Evolutionary conservation across 2,113 vertebrate species (phyloP).

Genomic region (Triplophysa tibetana): DNA sequence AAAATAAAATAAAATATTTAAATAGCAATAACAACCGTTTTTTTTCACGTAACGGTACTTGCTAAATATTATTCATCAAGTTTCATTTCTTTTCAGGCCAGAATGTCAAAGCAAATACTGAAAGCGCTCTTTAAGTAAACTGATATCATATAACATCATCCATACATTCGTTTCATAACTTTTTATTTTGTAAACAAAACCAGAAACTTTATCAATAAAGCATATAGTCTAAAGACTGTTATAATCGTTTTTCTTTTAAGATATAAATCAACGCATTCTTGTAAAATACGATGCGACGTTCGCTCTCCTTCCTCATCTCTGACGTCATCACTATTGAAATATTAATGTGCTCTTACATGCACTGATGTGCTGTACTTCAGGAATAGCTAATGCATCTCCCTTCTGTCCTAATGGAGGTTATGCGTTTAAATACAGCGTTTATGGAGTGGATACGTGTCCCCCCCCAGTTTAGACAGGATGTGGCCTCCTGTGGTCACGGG

Average conservation of each 20-base stretch:
- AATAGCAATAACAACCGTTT: background rate
- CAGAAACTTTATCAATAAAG: background rate
- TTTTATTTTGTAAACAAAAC: background rate
- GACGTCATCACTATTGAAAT: conserved; percentile 72
- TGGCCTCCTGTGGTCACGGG: conserved; percentile 48
- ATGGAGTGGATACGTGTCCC: conserved; percentile 22
- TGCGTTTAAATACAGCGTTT: conserved; percentile 53
- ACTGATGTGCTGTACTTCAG: conserved; percentile 59
- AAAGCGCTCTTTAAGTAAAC: background rate
- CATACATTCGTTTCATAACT: background rate
- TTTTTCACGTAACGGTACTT: background rate
- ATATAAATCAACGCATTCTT: background rate
- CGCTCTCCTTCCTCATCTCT: conserved; percentile 42
- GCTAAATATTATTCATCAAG: background rate
- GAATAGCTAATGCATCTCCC: conserved; percentile 66
- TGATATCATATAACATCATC: background rate
- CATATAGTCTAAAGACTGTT: background rate
- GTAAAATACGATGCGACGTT: conserved; percentile 6
- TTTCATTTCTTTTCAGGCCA: background rate
- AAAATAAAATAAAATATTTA: background rate
- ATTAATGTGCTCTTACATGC: conserved; percentile 64
- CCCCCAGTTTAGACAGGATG: conserved; percentile 52
- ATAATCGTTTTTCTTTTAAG: too few relatives aligned
- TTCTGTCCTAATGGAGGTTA: conserved; percentile 68
- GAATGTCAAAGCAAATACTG: background rate